Conservation (phyloP, 2,113 vertebrate species). For the Rutilus rutilus region DNA sequence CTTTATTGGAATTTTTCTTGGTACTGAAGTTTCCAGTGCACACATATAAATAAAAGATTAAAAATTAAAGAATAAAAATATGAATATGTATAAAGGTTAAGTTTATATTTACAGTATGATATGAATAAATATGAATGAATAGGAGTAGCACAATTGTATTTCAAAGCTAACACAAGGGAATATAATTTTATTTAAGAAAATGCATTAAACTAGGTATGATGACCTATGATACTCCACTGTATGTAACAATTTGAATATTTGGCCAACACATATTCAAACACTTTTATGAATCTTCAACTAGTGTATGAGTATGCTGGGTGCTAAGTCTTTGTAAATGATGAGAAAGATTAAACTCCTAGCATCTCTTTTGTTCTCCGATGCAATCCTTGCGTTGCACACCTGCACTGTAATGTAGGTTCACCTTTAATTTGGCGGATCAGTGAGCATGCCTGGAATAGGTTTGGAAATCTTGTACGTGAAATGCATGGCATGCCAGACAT, state of each 20-base stretch:
- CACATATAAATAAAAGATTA: too few species aligned
- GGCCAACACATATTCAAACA: not conserved
- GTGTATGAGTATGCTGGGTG: not conserved
- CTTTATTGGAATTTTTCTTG: too few species aligned
- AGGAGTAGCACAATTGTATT: too few species aligned
- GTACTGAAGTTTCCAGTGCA: too few species aligned
- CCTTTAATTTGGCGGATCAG: slow-evolving; percentile 63
- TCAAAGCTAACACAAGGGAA: not conserved
- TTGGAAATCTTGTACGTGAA: slow-evolving; percentile 49
- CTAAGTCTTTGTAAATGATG: slow-evolving; percentile 2
- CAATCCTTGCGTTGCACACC: slow-evolving; percentile 41
- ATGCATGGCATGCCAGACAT: slow-evolving; percentile 27
- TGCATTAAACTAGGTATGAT: not conserved
- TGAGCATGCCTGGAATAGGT: slow-evolving; percentile 51
- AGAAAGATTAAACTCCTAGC: slow-evolving; percentile 35
- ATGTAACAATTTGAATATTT: not conserved
- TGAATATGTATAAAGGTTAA: too few species aligned
- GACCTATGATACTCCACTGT: too few species aligned
- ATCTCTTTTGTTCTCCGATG: slow-evolving; percentile 42
- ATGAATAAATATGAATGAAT: too few species aligned
- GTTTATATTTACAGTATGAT: too few species aligned
- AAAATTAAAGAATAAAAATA: too few species aligned
- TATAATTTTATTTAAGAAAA: not conserved
- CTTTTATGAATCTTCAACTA: not conserved
- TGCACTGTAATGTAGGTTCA: slow-evolving; percentile 50